These are phyloP conservation scores for Seriola dumerili DNA, from an alignment of 2,113 vertebrate species.

Conservation along the genomic window DNA sequence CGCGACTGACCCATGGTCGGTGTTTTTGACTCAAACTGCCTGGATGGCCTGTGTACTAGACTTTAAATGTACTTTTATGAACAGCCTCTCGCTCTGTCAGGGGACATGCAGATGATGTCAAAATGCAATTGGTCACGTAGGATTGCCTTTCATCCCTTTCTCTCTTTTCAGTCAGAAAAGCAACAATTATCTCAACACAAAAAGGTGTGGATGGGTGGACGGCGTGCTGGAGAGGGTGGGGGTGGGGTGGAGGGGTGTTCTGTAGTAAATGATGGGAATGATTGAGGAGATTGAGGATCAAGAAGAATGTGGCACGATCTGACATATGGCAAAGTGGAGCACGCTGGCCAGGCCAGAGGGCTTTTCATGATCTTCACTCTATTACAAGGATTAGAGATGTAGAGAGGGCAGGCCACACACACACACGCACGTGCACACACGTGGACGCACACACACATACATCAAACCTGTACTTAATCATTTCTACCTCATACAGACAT, in stretches of 20 bases:
- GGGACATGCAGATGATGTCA: slow-evolving; percentile 47
- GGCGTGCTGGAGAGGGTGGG: neutral
- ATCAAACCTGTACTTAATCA: no score
- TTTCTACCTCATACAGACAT: no score
- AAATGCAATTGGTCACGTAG: slow-evolving; percentile 82
- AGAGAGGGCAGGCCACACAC: slow-evolving; percentile 84
- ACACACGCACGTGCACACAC: slow-evolving; percentile 81
- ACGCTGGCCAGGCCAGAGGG: slow-evolving; percentile 58
- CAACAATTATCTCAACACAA: slow-evolving; percentile 91
- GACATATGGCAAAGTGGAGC: slow-evolving; percentile 93
- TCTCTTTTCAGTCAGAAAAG: slow-evolving; percentile 84
- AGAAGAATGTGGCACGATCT: slow-evolving; percentile 82
- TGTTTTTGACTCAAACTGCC: neutral
- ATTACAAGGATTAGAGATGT: slow-evolving; percentile 97
- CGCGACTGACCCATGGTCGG: neutral
- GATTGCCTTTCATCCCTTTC: slow-evolving; percentile 79
- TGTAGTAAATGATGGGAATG: slow-evolving; percentile 91
- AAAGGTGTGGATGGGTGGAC: slow-evolving; percentile 41
- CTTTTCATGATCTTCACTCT: slow-evolving; percentile 92
- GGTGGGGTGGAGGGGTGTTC: slow-evolving; percentile 63
- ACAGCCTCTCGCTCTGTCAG: neutral
- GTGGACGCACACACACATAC: slow-evolving; percentile 69
- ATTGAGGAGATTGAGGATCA: slow-evolving; percentile 83
- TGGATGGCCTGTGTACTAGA: slow-evolving; percentile 21
- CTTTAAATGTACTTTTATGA: neutral